Evolutionary conservation across 2,797 vertebrate genomes (phyloP).

Genomic region (Hippopotamyrus pictus): DNA sequence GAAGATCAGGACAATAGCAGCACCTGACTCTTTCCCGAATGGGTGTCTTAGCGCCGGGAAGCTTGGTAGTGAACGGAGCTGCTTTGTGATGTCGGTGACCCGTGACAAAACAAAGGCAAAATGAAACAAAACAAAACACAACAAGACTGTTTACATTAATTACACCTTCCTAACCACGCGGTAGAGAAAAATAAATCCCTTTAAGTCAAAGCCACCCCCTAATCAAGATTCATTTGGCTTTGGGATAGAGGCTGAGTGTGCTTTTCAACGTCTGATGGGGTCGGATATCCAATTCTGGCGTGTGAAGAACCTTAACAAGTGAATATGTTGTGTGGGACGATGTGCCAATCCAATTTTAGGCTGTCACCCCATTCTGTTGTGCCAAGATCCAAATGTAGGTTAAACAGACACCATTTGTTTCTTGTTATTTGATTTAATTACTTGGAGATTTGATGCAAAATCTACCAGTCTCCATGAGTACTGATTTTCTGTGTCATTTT

Average conservation of each 20-base stretch:
- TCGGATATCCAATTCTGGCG: not conserved
- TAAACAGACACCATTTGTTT: not conserved
- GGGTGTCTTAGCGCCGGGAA: not conserved
- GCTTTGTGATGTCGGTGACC: not conserved
- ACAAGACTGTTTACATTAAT: not conserved
- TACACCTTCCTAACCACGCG: not conserved
- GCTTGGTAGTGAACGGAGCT: not conserved
- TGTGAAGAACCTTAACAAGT: not conserved
- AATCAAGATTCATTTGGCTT: not conserved
- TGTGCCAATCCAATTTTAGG: not conserved
- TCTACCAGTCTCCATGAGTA: not conserved
- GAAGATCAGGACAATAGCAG: not conserved
- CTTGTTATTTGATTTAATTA: not conserved
- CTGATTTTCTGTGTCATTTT: not conserved
- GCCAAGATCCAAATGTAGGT: not conserved
- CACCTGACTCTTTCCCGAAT: not conserved
- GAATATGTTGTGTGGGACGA: not conserved
- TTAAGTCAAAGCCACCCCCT: not conserved
- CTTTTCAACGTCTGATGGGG: not conserved
- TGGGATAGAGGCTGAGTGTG: not conserved
- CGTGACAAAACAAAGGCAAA: slow-evolving; percentile 1
- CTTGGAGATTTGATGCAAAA: not conserved
- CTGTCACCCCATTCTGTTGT: not conserved
- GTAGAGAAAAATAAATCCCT: not conserved
- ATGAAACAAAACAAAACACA: not conserved